Percentiles rank a stretch among this genome's conserved stretches.
Evolutionary conservation across 2,888 invertebrate genomes (phyloP).

Genomic region (Himalopsyche kuldschensis): DNA sequence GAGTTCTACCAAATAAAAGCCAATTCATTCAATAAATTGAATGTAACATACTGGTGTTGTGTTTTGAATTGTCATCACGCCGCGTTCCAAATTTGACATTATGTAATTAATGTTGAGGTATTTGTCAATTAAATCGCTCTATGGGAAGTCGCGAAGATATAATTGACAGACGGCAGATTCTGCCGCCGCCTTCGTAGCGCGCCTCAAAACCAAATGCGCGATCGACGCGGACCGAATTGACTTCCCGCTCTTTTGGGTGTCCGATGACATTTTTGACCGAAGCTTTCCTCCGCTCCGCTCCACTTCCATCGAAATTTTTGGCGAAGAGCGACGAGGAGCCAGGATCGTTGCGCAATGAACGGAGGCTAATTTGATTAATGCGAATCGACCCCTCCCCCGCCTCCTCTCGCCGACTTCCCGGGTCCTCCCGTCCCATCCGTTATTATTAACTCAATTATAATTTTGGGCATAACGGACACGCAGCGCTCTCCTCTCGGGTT

Average conservation of each 20-base stretch:
- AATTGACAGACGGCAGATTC: no score
- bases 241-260: not conserved
- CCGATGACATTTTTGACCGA: not conserved
- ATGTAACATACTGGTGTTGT: no score
- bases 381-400: conserved; percentile 13
- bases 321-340: not conserved
- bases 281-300: not conserved
- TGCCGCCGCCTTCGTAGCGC: no score
- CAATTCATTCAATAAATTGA: no score
- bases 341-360: conserved; percentile 30
- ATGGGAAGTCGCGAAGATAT: no score
- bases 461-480: not conserved
- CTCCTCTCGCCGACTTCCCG: not conserved
- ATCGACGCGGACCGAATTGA: not conserved
- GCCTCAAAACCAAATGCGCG: not conserved
- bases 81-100: no score
- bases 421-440: not conserved
- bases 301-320: not conserved
- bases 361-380: conserved; percentile 36
- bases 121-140: no score
- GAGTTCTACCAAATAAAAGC: no score
- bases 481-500: not conserved
- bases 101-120: no score
- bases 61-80: no score
- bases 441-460: conserved; percentile 1